A percentile compares a stretch with the other conserved stretches of the same genome.
Evolutionary conservation across 2,888 invertebrate species (phyloP).

Genomic region (Chloroclysta siterata): DNA sequence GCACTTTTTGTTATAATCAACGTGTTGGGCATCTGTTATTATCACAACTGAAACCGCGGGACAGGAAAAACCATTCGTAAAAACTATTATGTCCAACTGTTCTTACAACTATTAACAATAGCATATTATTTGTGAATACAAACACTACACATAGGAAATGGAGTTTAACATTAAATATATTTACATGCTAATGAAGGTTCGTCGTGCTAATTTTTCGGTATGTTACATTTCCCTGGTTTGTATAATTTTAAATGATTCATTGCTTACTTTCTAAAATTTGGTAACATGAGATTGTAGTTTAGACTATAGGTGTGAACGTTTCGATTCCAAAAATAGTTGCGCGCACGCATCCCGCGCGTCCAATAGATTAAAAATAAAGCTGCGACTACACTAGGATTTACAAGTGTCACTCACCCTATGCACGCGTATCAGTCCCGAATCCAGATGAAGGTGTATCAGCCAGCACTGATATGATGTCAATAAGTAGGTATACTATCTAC

Average conservation of each 20-base stretch:
- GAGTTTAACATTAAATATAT: slow-evolving; percentile 4
- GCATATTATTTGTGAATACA: slow-evolving; percentile 21
- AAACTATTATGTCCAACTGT: slow-evolving; percentile 12
- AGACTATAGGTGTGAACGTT: slow-evolving; percentile 68
- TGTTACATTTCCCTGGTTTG: slow-evolving; percentile 6
- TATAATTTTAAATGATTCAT: slow-evolving; percentile 14
- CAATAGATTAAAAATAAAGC: slow-evolving; percentile 73
- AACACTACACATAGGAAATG: slow-evolving; percentile 3
- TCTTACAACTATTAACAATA: slow-evolving; percentile 27
- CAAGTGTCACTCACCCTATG: slow-evolving; percentile 77
- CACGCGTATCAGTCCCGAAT: slow-evolving; percentile 53
- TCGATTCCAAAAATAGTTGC: slow-evolving; percentile 77
- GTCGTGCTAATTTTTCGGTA: background rate
- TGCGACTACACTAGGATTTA: slow-evolving; percentile 57
- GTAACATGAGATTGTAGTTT: slow-evolving; percentile 75
- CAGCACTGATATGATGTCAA: slow-evolving; percentile 62
- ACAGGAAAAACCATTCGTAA: slow-evolving; percentile 26
- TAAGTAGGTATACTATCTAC: slow-evolving; percentile 42
- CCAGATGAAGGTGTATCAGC: slow-evolving; percentile 50
- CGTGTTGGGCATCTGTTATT: slow-evolving; percentile 20
- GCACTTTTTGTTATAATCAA: slow-evolving; percentile 21
- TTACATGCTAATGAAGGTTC: background rate
- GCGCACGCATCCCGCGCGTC: slow-evolving; percentile 68
- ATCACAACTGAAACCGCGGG: slow-evolving; percentile 19
- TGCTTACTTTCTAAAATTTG: slow-evolving; percentile 55